A percentile compares a stretch with the other conserved stretches of the same genome.
Evolutionary conservation across 2,888 invertebrate genomes (phyloP).

Genomic region (Nipponacmea schrenckii): DNA sequence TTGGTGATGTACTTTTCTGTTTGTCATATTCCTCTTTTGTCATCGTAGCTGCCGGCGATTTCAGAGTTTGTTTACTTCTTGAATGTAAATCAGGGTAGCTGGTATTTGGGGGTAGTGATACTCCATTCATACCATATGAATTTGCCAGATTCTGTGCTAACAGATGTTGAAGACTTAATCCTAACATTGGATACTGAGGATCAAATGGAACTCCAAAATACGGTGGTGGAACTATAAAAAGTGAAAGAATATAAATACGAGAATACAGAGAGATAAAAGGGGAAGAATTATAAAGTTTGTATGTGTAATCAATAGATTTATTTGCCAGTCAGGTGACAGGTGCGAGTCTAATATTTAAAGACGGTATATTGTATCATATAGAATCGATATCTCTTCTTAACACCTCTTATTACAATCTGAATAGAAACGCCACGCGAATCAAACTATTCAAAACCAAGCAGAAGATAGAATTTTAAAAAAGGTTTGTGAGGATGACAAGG

Average conservation of each 20-base stretch:
- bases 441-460: too few relatives aligned
- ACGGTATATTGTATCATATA: background rate
- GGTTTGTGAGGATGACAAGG: too few relatives aligned
- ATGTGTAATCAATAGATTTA: constrained; percentile 2
- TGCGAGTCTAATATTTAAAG: background rate
- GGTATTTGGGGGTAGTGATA: background rate
- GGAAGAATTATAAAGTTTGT: background rate
- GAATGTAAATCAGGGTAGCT: background rate
- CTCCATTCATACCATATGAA: background rate
- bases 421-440: constrained; percentile 5
- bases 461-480: too few relatives aligned
- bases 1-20: background rate
- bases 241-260: background rate
- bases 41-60: constrained; percentile 3
- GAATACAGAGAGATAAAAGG: background rate
- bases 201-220: constrained; percentile 1
- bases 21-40: constrained; percentile 1
- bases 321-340: constrained; percentile 4
- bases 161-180: background rate
- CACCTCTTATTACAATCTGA: constrained; percentile 2
- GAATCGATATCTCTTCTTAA: background rate
- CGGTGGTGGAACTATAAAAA: constrained; percentile 2
- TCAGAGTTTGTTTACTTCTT: background rate
- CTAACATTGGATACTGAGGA: constrained; percentile 1
- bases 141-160: background rate